Evolutionary conservation across 2,888 invertebrate species (phyloP).

Genomic region (Philereme vetulata): DNA sequence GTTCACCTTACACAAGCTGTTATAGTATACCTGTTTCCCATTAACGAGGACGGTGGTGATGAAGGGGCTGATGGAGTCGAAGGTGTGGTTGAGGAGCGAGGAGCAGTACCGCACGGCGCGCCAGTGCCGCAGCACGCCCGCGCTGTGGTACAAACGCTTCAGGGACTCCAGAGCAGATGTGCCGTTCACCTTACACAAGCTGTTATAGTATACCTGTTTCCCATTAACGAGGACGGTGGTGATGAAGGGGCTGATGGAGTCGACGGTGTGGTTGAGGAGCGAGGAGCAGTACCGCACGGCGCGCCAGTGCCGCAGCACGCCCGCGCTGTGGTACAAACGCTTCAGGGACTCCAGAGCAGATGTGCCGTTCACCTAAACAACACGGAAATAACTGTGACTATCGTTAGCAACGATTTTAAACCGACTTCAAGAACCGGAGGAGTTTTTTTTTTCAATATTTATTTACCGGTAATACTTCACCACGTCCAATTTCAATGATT

Average conservation of each 20-base stretch:
- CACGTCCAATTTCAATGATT: no score
- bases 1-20: not conserved
- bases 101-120: slow-evolving; percentile 97
- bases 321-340: no score
- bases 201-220: slow-evolving; percentile 89
- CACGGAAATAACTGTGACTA: no score
- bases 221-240: slow-evolving; percentile 98
- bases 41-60: slow-evolving; percentile 98
- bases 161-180: no score
- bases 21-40: slow-evolving; percentile 92
- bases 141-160: no score
- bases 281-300: slow-evolving; percentile 98
- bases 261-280: slow-evolving; percentile 96
- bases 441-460: no score
- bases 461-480: no score
- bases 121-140: slow-evolving; percentile 88
- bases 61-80: slow-evolving; percentile 99
- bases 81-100: slow-evolving; percentile 95
- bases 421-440: no score
- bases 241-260: slow-evolving; percentile 99
- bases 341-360: no score
- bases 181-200: no score
- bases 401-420: no score
- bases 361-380: no score
- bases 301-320: slow-evolving; percentile 90